phyloP scores from a whole-genome alignment of 1,140 invertebrate species.

The Contarinia nasturtii region DNA sequence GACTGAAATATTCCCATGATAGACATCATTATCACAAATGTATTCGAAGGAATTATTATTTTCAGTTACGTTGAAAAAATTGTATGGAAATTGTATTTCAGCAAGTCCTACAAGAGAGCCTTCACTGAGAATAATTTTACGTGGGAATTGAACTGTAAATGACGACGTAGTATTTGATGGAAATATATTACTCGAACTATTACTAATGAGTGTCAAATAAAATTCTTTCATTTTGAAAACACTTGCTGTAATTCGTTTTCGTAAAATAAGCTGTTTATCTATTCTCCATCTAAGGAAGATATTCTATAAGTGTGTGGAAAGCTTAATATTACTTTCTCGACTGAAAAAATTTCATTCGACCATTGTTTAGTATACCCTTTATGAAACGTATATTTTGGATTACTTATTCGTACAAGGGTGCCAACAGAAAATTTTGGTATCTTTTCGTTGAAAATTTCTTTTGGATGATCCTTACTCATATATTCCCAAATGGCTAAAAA shows the following conservation, averaged over 20 bases:
- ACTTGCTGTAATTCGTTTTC: not conserved
- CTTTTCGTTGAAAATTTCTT: constrained; percentile 8
- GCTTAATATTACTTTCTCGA: constrained; percentile 5
- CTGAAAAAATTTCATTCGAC: constrained; percentile 14
- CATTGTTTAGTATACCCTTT: constrained; percentile 16
- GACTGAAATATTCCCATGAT: too few relatives aligned
- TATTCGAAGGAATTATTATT: not conserved
- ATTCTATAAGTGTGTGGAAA: not conserved
- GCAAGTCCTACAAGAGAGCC: not conserved
- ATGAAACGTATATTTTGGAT: constrained; percentile 11
- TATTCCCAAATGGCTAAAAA: not conserved
- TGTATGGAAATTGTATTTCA: not conserved
- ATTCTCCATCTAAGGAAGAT: not conserved
- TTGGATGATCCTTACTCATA: not conserved
- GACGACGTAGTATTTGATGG: not conserved
- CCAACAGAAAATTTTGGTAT: too few relatives aligned
- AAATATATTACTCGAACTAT: not conserved
- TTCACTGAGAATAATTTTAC: not conserved
- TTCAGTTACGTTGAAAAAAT: not conserved
- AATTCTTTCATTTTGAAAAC: not conserved
- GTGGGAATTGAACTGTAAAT: not conserved
- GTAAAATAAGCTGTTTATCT: not conserved
- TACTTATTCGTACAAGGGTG: constrained; percentile 13
- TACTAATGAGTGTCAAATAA: not conserved
- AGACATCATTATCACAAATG: not conserved